phyloP scores from a whole-genome alignment of 2,888 invertebrate genomes.

The Melieria crassipennis region DNA sequence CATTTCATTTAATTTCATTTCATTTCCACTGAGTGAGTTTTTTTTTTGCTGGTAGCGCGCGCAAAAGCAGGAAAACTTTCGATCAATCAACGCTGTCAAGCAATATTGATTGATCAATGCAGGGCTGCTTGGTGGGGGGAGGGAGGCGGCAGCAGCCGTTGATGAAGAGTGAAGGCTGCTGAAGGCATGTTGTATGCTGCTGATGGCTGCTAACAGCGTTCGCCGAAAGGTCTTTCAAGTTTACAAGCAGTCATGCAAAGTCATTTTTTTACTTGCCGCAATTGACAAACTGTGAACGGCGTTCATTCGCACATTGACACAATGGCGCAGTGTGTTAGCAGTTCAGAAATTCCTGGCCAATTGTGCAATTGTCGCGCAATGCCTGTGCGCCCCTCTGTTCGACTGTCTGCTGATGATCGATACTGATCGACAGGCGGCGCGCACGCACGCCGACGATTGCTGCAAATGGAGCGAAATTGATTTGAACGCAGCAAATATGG shows the following conservation, averaged over 20 bases:
- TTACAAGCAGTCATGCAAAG: constrained; percentile 27
- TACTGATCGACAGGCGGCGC: constrained; percentile 19
- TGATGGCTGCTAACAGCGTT: background rate
- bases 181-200: background rate
- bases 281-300: constrained; percentile 13
- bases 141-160: background rate
- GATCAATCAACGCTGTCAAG: constrained; percentile 27
- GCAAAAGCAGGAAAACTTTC: constrained; percentile 27
- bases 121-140: background rate
- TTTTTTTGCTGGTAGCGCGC: background rate
- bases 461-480: constrained; percentile 22
- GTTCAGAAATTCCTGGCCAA: constrained; percentile 13
- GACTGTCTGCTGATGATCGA: constrained; percentile 18
- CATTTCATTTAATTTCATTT: background rate
- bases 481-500: constrained; percentile 26
- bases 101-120: constrained; percentile 20
- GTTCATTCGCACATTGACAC: constrained; percentile 1
- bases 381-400: background rate
- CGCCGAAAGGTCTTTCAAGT: constrained; percentile 23
- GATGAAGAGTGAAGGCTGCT: background rate
- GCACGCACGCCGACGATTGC: constrained; percentile 10
- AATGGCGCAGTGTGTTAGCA: constrained; percentile 26
- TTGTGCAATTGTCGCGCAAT: background rate
- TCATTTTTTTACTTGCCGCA: background rate
- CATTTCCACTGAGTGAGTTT: background rate